Evolutionary conservation across 2,113 vertebrate genomes (phyloP), one percentile per base, ranked within the genome.

Genomic region (Channa maculata): DNA sequence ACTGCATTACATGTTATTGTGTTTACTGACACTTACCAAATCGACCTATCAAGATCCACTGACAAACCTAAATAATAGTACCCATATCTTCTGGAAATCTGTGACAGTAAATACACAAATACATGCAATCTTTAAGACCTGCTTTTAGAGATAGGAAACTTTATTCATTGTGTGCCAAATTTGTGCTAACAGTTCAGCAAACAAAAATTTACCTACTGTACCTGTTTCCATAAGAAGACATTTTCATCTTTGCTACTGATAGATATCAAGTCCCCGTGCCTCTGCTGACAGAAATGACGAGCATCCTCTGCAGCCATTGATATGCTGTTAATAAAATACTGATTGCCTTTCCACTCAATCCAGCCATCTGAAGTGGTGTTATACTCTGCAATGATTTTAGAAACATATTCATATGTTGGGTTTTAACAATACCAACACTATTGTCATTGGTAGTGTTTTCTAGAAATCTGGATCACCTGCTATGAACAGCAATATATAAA

Each of bases 171-270:
- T 59, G 5, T 9, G 3, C 10, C 10, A 36, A 7, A 55, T 55
- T 55, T 66, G 5, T 57, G 37, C 38, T 4, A n/a, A 34, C 15
- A 33, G 3, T 2, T 48, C 1, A n/a, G 13, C 11, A 59, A 75
- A 49, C 13, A 4, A 41, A 15, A n/a, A 53, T 13, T 34, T 15
- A 6, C 24, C 3, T 14, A 90, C 24, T 24, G 24, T 24, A 24
- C 98, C 88, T 95, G 94, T 96, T 94, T 94, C 96, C 96, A 96
- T 15, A 99, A 34, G 87, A 98, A 97, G 61, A 83, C 69, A 44
- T 95, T 96, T 93, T 99, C 96, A 3, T 91, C 95, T 88, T 95
- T 95, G 73, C 89, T 94, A 48, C 55, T 91, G 77, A 99, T 94
- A 4, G 94, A 83, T 0, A 81, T 92, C 64, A 99, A 89, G 80